A percentile compares a stretch with the other conserved stretches of the same genome.
Conservation (phyloP, 1,140 invertebrate genomes). For the Sminthurinus signatus region DNA sequence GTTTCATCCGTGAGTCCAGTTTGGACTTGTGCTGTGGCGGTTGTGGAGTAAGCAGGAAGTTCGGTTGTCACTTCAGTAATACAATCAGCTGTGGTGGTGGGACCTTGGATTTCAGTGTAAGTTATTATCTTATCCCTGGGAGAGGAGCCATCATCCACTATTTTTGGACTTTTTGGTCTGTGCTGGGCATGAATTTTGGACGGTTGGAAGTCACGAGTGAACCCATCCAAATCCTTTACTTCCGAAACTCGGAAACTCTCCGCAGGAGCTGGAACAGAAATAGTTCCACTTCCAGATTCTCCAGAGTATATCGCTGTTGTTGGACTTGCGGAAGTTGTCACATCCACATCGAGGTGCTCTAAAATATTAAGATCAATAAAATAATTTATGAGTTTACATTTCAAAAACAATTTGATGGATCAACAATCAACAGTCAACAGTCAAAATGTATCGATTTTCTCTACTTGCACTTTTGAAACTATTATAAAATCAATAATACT, state of each 20-base stretch:
- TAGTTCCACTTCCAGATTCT: too few relatives aligned
- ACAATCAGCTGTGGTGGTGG: conserved; percentile 29
- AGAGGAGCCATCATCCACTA: not conserved
- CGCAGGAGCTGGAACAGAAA: not conserved
- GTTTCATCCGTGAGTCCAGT: not conserved
- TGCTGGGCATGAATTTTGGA: too few relatives aligned
- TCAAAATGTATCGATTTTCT: not conserved
- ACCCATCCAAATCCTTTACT: not conserved
- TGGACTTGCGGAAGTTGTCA: too few relatives aligned
- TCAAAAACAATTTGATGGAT: too few relatives aligned
- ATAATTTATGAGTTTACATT: too few relatives aligned
- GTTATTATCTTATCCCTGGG: not conserved
- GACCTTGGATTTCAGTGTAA: conserved; percentile 13
- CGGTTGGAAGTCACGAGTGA: too few relatives aligned
- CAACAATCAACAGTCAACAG: too few relatives aligned
- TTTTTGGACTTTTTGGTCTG: conserved; percentile 13
- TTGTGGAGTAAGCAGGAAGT: not conserved
- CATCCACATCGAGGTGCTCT: too few relatives aligned
- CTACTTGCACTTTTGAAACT: too few relatives aligned
- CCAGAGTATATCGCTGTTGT: too few relatives aligned
- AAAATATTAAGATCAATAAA: too few relatives aligned
- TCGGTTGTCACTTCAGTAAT: conserved; percentile 20
- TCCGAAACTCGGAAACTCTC: not conserved
- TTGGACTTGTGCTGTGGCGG: not conserved
- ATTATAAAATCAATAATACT: too few relatives aligned